Evolutionary conservation across 1,140 invertebrate species (phyloP).

Genomic region (Helicorthomorpha holstii): DNA sequence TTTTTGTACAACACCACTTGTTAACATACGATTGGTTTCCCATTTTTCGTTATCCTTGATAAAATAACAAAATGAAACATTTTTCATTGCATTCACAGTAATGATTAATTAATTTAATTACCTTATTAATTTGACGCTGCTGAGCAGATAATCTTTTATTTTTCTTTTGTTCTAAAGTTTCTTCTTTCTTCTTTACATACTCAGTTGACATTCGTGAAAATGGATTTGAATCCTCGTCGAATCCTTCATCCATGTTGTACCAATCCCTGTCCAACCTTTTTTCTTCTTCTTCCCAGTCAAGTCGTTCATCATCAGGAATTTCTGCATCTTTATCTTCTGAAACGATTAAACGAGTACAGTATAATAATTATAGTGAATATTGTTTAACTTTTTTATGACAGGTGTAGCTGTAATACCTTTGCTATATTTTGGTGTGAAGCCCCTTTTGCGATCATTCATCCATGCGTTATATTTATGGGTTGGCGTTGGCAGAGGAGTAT

Average conservation of each 20-base stretch:
- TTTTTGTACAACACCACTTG: conserved; percentile 82
- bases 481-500: conserved; percentile 56
- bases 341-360: not conserved
- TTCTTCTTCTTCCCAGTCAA: conserved; percentile 85
- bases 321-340: not conserved
- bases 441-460: conserved; percentile 22
- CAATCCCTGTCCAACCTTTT: conserved; percentile 84
- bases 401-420: not conserved
- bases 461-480: conserved; percentile 70
- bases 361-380: not conserved
- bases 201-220: conserved; percentile 78
- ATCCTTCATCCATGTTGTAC: conserved; percentile 88
- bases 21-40: conserved; percentile 96
- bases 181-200: conserved; percentile 78
- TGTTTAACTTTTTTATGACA: no score
- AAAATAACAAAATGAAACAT: conserved; percentile 9
- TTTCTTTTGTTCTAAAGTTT: conserved; percentile 72
- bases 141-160: conserved; percentile 85
- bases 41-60: conserved; percentile 89
- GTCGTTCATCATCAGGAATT: conserved; percentile 45
- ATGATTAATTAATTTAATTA: no score
- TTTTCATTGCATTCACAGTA: conserved; percentile 17
- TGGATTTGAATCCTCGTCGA: conserved; percentile 83
- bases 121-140: conserved; percentile 77
- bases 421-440: conserved; percentile 6